These are phyloP conservation scores for Monarcha castaneiventris DNA, from an alignment of 2,113 vertebrate genomes.

Conservation along the genomic window DNA sequence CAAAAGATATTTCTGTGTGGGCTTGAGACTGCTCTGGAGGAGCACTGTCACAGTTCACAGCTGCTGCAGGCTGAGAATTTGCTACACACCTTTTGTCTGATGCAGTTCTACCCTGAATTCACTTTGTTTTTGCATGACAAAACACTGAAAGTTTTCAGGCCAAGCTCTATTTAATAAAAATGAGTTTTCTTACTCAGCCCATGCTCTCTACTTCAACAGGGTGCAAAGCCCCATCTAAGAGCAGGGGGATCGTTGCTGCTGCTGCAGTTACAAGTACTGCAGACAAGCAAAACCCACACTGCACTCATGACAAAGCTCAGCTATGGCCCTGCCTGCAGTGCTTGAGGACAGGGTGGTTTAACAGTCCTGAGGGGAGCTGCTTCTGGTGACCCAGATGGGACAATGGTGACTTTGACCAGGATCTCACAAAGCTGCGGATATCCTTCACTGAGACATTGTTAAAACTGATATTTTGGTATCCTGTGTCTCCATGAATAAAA, in stretches of 20 bases:
- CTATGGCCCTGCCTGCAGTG: not conserved
- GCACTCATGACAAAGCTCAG: not conserved
- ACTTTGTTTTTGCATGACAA: not conserved
- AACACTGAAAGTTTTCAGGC: not conserved
- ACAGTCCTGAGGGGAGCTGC: not conserved
- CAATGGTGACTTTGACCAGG: not conserved
- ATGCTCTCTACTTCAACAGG: not conserved
- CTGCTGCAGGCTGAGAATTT: not conserved
- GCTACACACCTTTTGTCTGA: not conserved
- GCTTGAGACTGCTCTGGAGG: not conserved
- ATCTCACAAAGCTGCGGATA: not conserved
- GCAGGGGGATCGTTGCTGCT: not conserved
- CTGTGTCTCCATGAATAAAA: not conserved
- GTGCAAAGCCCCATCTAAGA: not conserved
- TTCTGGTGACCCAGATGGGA: not conserved
- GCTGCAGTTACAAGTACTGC: not conserved
- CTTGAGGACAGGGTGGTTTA: not conserved
- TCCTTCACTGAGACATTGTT: not conserved
- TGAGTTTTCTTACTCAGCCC: not conserved
- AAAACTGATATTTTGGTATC: not conserved
- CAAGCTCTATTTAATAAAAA: not conserved
- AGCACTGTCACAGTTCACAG: not conserved
- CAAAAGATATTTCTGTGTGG: not conserved
- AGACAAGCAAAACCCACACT: not conserved
- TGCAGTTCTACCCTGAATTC: not conserved